A percentile compares a stretch with the other conserved stretches of the same genome.
These are phyloP conservation scores for Vicugna pacos DNA, from an alignment of 2,113 vertebrate genomes.

Conservation along the genomic window DNA sequence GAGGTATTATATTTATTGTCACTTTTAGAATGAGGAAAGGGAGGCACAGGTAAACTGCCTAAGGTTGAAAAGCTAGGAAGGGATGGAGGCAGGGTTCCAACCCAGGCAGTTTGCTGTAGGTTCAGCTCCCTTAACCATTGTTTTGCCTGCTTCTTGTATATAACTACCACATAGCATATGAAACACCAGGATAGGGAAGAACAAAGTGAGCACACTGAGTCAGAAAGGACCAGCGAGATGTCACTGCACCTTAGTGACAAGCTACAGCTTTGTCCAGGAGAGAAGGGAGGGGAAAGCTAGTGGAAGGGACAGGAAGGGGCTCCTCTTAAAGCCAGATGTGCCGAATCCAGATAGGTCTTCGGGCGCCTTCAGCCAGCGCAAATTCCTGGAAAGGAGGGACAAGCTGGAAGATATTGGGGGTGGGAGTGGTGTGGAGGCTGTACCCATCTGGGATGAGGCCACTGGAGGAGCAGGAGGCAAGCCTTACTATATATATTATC, in stretches of 20 bases:
- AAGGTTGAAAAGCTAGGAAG: not conserved
- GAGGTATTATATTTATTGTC: not conserved
- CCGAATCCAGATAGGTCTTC: not conserved
- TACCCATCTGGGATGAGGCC: not conserved
- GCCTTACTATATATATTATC: not conserved
- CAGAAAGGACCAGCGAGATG: not conserved
- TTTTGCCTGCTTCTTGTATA: not conserved
- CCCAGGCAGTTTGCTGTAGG: not conserved
- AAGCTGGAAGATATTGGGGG: not conserved
- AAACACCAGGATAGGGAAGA: not conserved
- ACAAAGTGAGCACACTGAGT: not conserved
- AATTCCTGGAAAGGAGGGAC: not conserved
- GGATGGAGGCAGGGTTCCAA: not conserved
- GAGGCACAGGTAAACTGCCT: not conserved
- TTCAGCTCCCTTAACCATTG: not conserved
- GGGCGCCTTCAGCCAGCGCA: not conserved
- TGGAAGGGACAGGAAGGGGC: not conserved
- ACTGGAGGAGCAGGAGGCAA: not conserved
- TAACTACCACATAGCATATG: not conserved
- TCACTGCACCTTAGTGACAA: not conserved
- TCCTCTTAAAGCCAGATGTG: not conserved
- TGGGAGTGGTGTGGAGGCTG: not conserved
- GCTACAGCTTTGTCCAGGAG: not conserved
- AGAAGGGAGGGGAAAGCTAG: not conserved
- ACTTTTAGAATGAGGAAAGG: not conserved